A percentile compares a stretch with the other conserved stretches of the same genome.
phyloP scores from a whole-genome alignment of 2,113 vertebrate genomes.

The Ptychochromis oligacanthus region DNA sequence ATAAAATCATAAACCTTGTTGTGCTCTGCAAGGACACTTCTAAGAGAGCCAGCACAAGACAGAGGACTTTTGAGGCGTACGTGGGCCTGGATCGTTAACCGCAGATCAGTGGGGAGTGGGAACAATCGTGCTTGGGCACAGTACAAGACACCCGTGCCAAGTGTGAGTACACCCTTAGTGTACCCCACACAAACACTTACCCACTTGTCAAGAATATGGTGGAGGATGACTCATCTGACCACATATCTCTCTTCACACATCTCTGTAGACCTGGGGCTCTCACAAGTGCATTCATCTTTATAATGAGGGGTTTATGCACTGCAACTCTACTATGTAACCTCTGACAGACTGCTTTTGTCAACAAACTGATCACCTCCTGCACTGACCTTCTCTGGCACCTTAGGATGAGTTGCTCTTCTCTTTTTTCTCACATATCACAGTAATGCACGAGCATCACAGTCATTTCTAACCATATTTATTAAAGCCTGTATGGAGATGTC shows the following conservation, averaged over 20 bases:
- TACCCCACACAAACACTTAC: background rate
- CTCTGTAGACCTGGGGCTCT: background rate
- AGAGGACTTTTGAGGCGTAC: background rate
- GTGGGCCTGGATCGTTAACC: background rate
- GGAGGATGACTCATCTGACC: slow-evolving; percentile 2
- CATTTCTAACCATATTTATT: background rate
- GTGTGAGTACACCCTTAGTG: slow-evolving; percentile 1
- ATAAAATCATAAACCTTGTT: rapidly evolving
- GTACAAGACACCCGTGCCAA: background rate
- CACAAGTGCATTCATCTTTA: background rate
- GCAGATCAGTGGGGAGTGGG: background rate
- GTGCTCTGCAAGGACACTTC: too few species aligned
- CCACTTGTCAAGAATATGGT: background rate
- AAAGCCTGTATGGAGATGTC: background rate
- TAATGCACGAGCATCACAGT: background rate
- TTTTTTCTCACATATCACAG: background rate
- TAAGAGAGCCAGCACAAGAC: background rate
- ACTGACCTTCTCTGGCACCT: too few species aligned
- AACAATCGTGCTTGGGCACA: background rate
- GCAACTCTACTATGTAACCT: too few species aligned
- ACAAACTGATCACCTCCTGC: too few species aligned
- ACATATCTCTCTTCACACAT: background rate
- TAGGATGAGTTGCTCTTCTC: background rate
- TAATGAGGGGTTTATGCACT: background rate
- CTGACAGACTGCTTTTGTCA: too few species aligned